Base-by-base conservation (phyloP, 1,140 invertebrate genomes). In the Sweltsa coloradensis region DNA sequence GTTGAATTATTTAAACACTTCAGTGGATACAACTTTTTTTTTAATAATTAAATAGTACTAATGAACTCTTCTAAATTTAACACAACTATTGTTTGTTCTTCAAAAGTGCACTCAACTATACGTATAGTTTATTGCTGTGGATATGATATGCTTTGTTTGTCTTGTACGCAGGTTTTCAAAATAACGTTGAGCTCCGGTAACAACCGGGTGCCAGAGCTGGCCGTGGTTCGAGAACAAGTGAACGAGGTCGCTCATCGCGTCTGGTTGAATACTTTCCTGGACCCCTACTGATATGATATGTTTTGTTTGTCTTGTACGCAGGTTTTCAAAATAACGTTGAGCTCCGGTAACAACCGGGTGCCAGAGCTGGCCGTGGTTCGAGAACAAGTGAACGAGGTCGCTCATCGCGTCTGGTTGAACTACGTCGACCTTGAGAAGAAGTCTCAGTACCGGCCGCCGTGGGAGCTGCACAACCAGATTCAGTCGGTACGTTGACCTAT, bases 401-500 rank as follows among this genome's bases (percentile, higher is more conserved):
- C 93, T 0, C 80, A 83, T 6, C 84, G 81, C 53, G 67, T 94
- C 21, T 98, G 94, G 94, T 68, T 88, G 18, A 83, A 79, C 56
- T 97, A 95, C 60, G 80, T 96, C 6, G 89, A 94, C 50, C 73
- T 78, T 2, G 92, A 97, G 57, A 75, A 85, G 51, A 93, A 91
- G 68, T 82, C 85, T 4, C 76, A 78, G 0, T 89, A 88, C 57
- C 72, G 82, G 44, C 79, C 84, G 11, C 88, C 88, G 1, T 90
- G 89, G 81, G 89, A 92, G 64, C 66, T 96, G 4, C 91, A 94
- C 55, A 91, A 89, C 63, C 91, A 96, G 61, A 90, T 96, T 18
- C 90, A 96, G 62, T 92, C 89, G 40, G 73, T 75, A 59, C 66
- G 68, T 64, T 44, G 27, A 45, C 41, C 14, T 43, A 34, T 37